These are phyloP conservation scores for Cataglyphis albicans DNA, from an alignment of 2,888 invertebrate genomes.

Conservation along the genomic window DNA sequence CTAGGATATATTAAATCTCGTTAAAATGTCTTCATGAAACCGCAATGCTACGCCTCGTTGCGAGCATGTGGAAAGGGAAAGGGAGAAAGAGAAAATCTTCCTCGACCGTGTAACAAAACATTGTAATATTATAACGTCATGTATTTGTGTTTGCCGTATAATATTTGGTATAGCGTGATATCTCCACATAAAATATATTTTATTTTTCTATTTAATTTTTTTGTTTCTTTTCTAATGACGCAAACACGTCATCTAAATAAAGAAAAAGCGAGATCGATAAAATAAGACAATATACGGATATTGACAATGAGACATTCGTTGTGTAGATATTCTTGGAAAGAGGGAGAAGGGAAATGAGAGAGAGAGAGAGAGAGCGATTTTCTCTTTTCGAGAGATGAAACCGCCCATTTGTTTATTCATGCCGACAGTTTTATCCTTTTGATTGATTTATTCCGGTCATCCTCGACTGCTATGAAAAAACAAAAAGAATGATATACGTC, in stretches of 20 bases:
- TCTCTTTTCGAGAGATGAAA: slow-evolving; percentile 52
- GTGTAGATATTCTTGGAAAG: slow-evolving; percentile 56
- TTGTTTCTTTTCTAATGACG: not conserved
- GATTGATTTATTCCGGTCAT: slow-evolving; percentile 68
- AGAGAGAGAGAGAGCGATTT: slow-evolving; percentile 46
- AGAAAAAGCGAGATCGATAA: not conserved
- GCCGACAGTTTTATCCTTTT: slow-evolving; percentile 75
- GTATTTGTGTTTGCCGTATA: not conserved
- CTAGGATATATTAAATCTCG: slow-evolving; percentile 79
- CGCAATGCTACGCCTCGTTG: not conserved
- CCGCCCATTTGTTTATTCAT: slow-evolving; percentile 83
- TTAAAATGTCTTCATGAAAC: slow-evolving; percentile 77
- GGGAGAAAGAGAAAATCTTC: not conserved
- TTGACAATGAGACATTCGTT: not conserved
- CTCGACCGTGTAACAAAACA: not conserved
- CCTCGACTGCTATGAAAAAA: slow-evolving; percentile 30
- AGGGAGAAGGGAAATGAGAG: not conserved
- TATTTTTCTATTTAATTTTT: not conserved
- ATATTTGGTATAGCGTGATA: not conserved
- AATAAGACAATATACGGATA: slow-evolving; percentile 7
- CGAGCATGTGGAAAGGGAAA: not conserved
- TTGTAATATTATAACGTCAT: not conserved
- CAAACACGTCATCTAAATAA: not conserved
- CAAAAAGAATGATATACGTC: not conserved
- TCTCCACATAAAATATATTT: slow-evolving; percentile 1